These are phyloP conservation scores for Branchipolynoe longqiensis DNA, from an alignment of 2,888 invertebrate species.

Conservation along the genomic window DNA sequence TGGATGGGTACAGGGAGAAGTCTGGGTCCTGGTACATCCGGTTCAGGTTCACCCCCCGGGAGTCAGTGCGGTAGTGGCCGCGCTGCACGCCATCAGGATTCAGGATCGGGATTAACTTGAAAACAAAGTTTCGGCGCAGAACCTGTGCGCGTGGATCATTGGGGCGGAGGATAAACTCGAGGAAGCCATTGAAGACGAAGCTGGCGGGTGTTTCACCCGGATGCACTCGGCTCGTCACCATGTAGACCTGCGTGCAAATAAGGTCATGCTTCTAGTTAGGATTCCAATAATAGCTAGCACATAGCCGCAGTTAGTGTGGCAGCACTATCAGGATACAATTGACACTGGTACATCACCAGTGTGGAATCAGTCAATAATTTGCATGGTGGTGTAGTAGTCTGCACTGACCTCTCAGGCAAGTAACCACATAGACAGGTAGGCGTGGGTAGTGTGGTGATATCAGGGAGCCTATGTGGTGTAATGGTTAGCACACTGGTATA, in stretches of 20 bases:
- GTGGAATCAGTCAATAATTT: background rate
- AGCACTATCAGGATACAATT: background rate
- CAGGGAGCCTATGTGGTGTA: too few species aligned
- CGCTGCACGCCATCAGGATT: constrained; percentile 94
- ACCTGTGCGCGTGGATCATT: constrained; percentile 89
- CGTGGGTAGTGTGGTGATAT: too few species aligned
- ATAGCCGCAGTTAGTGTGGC: background rate
- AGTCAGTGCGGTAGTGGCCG: constrained; percentile 88
- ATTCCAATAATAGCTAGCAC: background rate
- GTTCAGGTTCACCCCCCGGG: constrained; percentile 93
- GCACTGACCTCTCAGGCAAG: too few species aligned
- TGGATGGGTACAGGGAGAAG: constrained; percentile 89
- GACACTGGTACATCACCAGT: background rate
- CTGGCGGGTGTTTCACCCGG: constrained; percentile 96
- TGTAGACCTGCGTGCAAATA: constrained; percentile 85
- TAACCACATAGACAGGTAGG: too few species aligned
- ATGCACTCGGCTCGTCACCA: constrained; percentile 93
- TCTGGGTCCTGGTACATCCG: constrained; percentile 92
- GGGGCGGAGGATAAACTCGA: constrained; percentile 88
- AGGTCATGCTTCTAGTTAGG: too few species aligned
- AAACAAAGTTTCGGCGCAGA: constrained; percentile 87
- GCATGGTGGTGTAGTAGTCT: too few species aligned
- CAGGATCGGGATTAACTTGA: constrained; percentile 94
- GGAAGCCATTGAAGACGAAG: constrained; percentile 93
- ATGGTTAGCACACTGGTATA: too few species aligned